These are phyloP conservation scores for Marasmarcha lunaedactyla DNA, from an alignment of 2,888 invertebrate genomes.

Conservation along the genomic window DNA sequence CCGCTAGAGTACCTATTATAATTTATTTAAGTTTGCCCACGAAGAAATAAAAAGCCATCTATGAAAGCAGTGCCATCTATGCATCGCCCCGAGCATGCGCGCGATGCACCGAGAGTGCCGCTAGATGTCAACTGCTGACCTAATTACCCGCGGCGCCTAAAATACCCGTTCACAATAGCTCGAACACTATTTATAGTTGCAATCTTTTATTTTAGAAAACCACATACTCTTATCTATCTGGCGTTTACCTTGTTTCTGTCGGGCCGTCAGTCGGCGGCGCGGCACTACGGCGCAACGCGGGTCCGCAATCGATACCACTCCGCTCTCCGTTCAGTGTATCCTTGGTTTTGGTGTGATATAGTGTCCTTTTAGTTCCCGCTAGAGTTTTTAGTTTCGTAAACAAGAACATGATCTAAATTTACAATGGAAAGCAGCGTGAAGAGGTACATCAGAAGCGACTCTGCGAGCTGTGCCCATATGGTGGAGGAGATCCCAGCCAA, in stretches of 20 bases:
- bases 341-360: slow-evolving; percentile 25
- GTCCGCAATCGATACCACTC: slow-evolving; percentile 29
- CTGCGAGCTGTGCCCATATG: slow-evolving; percentile 62
- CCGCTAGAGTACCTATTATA: no score
- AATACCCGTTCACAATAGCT: slow-evolving; percentile 66
- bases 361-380: slow-evolving; percentile 35
- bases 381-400: slow-evolving; percentile 58
- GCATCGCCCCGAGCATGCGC: no score
- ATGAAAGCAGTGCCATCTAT: no score
- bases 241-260: slow-evolving; percentile 21
- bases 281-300: slow-evolving; percentile 40
- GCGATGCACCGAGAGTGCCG: no score
- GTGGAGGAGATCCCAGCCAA: slow-evolving; percentile 51
- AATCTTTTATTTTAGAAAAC: slow-evolving; percentile 50
- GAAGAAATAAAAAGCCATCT: no score
- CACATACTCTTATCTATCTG: slow-evolving; percentile 46
- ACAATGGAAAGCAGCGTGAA: slow-evolving; percentile 52
- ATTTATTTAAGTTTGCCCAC: no score
- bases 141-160: slow-evolving; percentile 58
- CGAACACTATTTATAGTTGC: slow-evolving; percentile 62
- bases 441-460: slow-evolving; percentile 58
- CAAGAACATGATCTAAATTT: slow-evolving; percentile 56
- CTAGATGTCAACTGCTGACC: slow-evolving; percentile 50
- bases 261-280: slow-evolving; percentile 14
- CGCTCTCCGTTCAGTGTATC: slow-evolving; percentile 28